Percentiles rank a stretch among this genome's conserved stretches.
These are phyloP conservation scores for Meghimatium bilineatum DNA, from an alignment of 2,888 invertebrate genomes.

Conservation along the genomic window DNA sequence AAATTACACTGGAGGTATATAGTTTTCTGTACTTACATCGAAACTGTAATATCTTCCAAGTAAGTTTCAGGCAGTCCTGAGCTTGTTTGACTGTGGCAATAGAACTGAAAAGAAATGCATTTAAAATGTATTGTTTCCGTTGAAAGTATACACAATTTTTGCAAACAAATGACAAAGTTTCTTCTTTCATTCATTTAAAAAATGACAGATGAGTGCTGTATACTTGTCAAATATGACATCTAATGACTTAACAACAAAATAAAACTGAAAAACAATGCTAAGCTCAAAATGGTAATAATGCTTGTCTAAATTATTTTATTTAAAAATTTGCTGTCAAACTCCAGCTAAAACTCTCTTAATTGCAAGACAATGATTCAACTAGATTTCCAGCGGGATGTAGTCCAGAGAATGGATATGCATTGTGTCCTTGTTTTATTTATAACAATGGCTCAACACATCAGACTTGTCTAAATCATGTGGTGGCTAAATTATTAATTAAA, in stretches of 20 bases:
- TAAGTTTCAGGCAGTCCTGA: conserved; percentile 47
- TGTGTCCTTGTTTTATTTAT: no score
- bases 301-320: no score
- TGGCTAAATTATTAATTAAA: no score
- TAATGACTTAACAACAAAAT: not conserved
- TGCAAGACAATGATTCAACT: no score
- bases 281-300: no score
- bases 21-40: conserved; percentile 36
- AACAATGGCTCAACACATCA: no score
- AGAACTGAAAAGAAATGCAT: conserved; percentile 31
- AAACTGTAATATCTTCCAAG: conserved; percentile 49
- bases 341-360: no score
- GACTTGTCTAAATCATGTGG: no score
- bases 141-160: not conserved
- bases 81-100: conserved; percentile 41
- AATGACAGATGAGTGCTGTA: not conserved
- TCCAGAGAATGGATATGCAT: no score
- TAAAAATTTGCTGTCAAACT: no score
- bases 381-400: no score
- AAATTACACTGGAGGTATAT: no score
- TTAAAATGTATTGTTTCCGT: not conserved
- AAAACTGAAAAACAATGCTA: not conserved
- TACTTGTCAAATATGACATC: not conserved
- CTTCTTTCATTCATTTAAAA: not conserved
- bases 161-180: not conserved